Evolutionary conservation across 2,888 invertebrate genomes (phyloP), one percentile per base, ranked within the genome.

Genomic region (Stenurella melanura): DNA sequence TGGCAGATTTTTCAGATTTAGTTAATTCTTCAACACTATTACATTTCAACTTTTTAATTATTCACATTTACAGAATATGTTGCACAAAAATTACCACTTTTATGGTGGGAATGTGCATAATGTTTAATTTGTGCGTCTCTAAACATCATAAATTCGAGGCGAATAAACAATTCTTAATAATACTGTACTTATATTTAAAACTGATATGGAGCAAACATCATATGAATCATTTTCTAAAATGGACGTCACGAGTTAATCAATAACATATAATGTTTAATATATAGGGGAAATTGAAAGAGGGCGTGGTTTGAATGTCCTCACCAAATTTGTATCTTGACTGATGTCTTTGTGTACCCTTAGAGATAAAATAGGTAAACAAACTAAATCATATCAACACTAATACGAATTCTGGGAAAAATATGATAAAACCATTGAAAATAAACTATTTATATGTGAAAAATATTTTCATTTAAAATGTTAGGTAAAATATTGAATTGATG

Each of bases 281-380:
- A 54, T 67, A 56, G 72, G 72, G 72, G 72, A 63, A 61, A 26
- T 72, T 63, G 63, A 58, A 63, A n/a, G 60, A 61, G 70, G 69
- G 63, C 69, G 74, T 63, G 12, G 68, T 74, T 61, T 26, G 9
- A 26, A 68, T 61, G 74, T 74, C 68, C 58, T 9, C 61, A 74
- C 74, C 68, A 74, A 74, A 66, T 74, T 74, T 74, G 74, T 74
- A 60, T 74, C 68, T 26, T 58, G 54, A 21, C 42, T 54, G 61
- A 74, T 74, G 68, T 61, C 64, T 61, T 1, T 74, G 68, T 74
- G 74, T 66, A 57, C 58, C 17, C 50, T 67, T 61, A 30, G 26
- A 72, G 72, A 72, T 72, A 72, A 63, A 72, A 72, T 72, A 61
- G 54, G 72, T 72, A 72, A 61, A 61, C 50, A 72, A 26, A 67